Conservation (phyloP, 2,888 invertebrate species). For the Eremobia ochroleuca region DNA sequence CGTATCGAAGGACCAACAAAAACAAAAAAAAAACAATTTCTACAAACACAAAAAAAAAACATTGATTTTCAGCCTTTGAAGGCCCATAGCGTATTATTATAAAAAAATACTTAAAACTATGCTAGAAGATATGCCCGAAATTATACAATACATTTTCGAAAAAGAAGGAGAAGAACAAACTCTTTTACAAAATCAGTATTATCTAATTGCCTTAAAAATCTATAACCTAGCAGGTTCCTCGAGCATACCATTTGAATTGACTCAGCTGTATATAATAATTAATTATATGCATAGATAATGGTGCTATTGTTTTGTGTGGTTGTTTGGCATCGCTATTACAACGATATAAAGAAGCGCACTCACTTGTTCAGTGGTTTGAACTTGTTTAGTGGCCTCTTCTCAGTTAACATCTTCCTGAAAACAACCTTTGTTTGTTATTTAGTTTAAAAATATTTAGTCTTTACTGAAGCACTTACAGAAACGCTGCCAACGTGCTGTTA, state of each 20-base stretch:
- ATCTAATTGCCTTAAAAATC: background rate
- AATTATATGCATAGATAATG: conserved; percentile 60
- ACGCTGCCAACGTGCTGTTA: background rate
- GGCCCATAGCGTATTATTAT: background rate
- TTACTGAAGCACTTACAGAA: background rate
- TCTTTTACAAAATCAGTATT: background rate
- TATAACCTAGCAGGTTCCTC: background rate
- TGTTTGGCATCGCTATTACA: conserved; percentile 21
- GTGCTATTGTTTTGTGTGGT: conserved; percentile 52
- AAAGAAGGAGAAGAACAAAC: background rate
- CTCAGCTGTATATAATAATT: conserved; percentile 71
- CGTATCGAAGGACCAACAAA: background rate
- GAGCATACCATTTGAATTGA: conserved; percentile 70
- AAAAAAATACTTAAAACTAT: background rate
- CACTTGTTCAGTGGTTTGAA: background rate
- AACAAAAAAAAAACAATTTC: too few relatives aligned
- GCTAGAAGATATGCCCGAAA: background rate
- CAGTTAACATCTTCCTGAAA: too few relatives aligned
- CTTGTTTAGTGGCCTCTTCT: background rate
- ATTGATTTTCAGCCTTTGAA: background rate
- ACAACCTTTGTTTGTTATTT: background rate
- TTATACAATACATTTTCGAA: too few relatives aligned
- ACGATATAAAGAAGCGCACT: background rate
- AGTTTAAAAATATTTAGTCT: background rate
- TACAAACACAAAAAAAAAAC: background rate